phyloP scores from a whole-genome alignment of 2,797 vertebrate species.

The Acropternis orthonyx region DNA sequence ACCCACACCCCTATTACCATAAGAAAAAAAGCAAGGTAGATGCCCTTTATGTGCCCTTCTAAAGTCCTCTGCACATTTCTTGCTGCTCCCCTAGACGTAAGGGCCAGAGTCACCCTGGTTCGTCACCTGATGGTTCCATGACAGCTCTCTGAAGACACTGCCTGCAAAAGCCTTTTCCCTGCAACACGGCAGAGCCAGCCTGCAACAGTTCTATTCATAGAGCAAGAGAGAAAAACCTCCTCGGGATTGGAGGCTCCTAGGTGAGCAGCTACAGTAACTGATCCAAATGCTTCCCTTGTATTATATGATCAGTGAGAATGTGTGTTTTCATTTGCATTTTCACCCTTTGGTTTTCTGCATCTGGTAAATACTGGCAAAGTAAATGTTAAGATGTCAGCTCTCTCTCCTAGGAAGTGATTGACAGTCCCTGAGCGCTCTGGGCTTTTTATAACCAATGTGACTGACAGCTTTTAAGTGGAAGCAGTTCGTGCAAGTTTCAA shows the following conservation, averaged over 20 bases:
- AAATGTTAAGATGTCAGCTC: slow-evolving; percentile 68
- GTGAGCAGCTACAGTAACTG: slow-evolving; percentile 37
- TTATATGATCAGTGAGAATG: not conserved
- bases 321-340: slow-evolving; percentile 59
- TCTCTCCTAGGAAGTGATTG: slow-evolving; percentile 68
- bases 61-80: not conserved
- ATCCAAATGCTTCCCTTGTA: slow-evolving; percentile 28
- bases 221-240: not conserved
- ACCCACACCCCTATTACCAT: not conserved
- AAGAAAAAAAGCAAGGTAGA: not conserved
- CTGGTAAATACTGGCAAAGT: slow-evolving; percentile 65
- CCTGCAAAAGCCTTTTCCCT: not conserved
- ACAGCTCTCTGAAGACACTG: not conserved
- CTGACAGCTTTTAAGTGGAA: slow-evolving; percentile 70
- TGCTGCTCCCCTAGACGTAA: not conserved
- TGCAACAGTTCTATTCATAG: slow-evolving; percentile 46
- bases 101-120: not conserved
- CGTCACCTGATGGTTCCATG: not conserved
- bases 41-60: not conserved
- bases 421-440: slow-evolving; percentile 67
- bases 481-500: slow-evolving; percentile 52
- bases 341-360: slow-evolving; percentile 37
- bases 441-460: slow-evolving; percentile 70
- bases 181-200: not conserved
- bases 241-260: slow-evolving; percentile 20